phyloP scores from a whole-genome alignment of 1,140 invertebrate genomes.

The Drosophila malerkotliana region DNA sequence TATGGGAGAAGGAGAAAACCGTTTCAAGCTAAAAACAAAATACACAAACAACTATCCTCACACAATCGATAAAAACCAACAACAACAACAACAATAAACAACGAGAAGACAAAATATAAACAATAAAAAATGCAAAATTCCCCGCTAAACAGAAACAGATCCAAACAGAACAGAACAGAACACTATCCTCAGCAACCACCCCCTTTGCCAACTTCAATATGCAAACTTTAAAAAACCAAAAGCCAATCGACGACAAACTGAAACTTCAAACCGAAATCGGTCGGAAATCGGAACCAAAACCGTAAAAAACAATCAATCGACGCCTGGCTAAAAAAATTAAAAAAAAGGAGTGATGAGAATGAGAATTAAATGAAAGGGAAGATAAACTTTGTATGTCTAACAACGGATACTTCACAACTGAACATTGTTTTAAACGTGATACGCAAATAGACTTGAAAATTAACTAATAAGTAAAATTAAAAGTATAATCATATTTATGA shows the following conservation, averaged over 20 bases:
- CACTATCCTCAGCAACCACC: conserved; percentile 8
- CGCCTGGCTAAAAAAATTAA: conserved; percentile 42
- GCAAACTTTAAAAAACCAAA: conserved; percentile 59
- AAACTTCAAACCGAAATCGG: conserved; percentile 21
- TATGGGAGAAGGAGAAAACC: conserved; percentile 15
- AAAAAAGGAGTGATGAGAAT: conserved; percentile 1
- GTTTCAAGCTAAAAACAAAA: conserved; percentile 52
- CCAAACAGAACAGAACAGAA: conserved; percentile 8
- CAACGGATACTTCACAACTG: conserved; percentile 80
- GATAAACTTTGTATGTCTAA: conserved; percentile 69
- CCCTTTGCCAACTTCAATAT: conserved; percentile 70
- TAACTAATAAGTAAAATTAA: conserved; percentile 81
- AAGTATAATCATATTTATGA: conserved; percentile 80
- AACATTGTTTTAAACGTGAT: conserved; percentile 83
- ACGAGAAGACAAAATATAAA: conserved; percentile 52
- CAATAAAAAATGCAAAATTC: conserved; percentile 82
- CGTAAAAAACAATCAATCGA: conserved; percentile 29
- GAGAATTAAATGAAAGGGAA: conserved; percentile 30
- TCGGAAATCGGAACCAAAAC: not conserved
- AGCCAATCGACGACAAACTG: conserved; percentile 57
- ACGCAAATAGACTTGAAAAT: conserved; percentile 82
- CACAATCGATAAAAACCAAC: conserved; percentile 26
- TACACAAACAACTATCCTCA: conserved; percentile 54
- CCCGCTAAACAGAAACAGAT: conserved; percentile 30
- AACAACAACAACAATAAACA: conserved; percentile 27